These are phyloP conservation scores for Sebastes diaconus DNA, from an alignment of 2,797 vertebrate species.

Conservation along the genomic window DNA sequence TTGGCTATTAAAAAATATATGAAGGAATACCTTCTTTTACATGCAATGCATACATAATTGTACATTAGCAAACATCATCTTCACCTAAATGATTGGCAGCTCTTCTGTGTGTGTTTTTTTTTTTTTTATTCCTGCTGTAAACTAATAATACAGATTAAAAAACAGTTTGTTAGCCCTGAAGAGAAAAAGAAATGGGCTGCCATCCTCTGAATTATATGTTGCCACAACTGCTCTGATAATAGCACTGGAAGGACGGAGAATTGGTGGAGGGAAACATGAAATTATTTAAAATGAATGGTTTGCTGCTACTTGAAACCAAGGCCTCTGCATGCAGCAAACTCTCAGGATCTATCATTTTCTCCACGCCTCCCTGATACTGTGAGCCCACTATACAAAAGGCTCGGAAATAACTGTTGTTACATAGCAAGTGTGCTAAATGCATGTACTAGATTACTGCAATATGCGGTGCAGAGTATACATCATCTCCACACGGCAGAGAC, in stretches of 20 bases:
- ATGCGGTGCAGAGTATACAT: conserved; percentile 19
- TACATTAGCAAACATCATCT: background rate
- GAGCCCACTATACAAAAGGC: conserved; percentile 47
- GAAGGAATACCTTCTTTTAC: background rate
- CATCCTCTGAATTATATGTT: conserved; percentile 52
- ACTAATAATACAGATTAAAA: conserved; percentile 40
- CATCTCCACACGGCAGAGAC: conserved; percentile 36
- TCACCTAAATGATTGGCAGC: conserved; percentile 22
- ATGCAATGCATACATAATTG: background rate
- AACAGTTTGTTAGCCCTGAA: conserved; percentile 23
- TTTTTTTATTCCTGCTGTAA: conserved; percentile 26
- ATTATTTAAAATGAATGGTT: conserved; percentile 74
- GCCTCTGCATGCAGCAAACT: conserved; percentile 23
- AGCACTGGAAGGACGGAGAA: conserved; percentile 30
- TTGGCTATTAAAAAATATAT: background rate
- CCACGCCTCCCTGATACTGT: conserved; percentile 44
- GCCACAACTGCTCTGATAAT: conserved; percentile 59
- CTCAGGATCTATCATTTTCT: conserved; percentile 50
- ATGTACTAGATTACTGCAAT: conserved; percentile 25
- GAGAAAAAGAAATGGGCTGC: conserved; percentile 51
- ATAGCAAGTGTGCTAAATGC: conserved; percentile 44
- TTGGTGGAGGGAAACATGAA: conserved; percentile 63
- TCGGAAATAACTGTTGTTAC: conserved; percentile 51
- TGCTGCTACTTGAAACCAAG: conserved; percentile 48
- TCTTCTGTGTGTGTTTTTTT: background rate